These are phyloP conservation scores for Ptychobarbus kaznakovi DNA, from an alignment of 2,797 vertebrate genomes.

Conservation along the genomic window DNA sequence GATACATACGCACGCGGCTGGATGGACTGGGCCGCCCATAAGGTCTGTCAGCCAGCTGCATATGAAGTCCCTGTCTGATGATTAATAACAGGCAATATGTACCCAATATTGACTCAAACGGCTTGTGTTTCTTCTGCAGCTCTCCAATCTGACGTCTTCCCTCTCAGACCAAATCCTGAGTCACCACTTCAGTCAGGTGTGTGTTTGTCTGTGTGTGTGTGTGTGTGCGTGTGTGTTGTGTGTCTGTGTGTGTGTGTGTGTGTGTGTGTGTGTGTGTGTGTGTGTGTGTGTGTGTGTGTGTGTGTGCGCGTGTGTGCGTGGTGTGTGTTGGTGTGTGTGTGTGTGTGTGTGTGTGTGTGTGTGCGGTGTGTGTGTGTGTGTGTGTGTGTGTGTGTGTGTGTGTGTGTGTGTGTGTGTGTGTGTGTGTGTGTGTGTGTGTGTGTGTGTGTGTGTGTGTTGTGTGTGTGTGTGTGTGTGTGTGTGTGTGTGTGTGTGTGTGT, in stretches of 20 bases:
- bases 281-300: not conserved
- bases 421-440: no score
- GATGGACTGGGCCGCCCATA: constrained; percentile 93
- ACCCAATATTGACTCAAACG: not conserved
- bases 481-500: no score
- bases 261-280: constrained; percentile 62
- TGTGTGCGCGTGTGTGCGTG: no score
- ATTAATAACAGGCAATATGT: not conserved
- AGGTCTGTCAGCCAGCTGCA: constrained; percentile 75
- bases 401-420: no score
- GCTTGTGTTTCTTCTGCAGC: constrained; percentile 67
- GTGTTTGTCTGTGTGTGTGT: constrained; percentile 63
- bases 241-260: no score
- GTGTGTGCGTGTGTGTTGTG: not conserved
- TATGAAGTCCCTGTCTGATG: not conserved
- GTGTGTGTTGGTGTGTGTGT: no score
- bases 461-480: no score
- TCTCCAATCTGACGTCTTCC: constrained; percentile 87
- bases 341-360: constrained; percentile 63
- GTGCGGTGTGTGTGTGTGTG: no score
- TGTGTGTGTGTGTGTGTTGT: no score
- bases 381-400: no score
- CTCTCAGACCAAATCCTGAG: constrained; percentile 86
- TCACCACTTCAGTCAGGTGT: constrained; percentile 88
- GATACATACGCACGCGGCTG: constrained; percentile 88